Base-by-base conservation (phyloP, 1,140 invertebrate species). In the Aphaenogaster floridana region DNA sequence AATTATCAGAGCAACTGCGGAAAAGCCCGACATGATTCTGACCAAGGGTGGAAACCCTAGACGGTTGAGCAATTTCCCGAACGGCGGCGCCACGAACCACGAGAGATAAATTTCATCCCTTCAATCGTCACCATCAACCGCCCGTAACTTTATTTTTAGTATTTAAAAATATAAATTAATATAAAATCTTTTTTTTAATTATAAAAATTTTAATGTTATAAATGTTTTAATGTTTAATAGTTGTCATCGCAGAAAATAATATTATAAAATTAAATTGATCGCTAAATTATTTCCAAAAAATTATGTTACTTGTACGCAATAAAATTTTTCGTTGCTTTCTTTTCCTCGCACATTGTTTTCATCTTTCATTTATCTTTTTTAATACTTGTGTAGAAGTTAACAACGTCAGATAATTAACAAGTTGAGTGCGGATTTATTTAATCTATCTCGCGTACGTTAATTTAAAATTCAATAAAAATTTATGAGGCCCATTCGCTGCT, bases 381-480 rank as follows among this genome's bases (percentile, higher is more conserved):
- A 45, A 71, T 57, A 54, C 0, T 57, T 59, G 11, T 54, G 48
- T 13, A 42, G n/a, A 52, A 68, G 9, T 45, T 57, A 57, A 45
- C 66, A 34, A 80, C 36, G 11, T 0, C 28, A 50, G 42, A 21
- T 52, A 42, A 45, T 61, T 72, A 81, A 36, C 66, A 45, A 57
- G 39, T 13, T 15, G 42, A 50, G 9, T 11, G 34, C 39, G 50
- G 50, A 81, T 81, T 81, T 81, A 57, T 72, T 42, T 81, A 72
- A 57, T 81, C 21, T 36, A 57, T 45, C 59, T n/a, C 34, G 45
- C n/a, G 61, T 72, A 15, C 13, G 66, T 72, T 17, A 81, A 81
- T 81, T 81, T 72, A 72, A 81, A 81, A 81, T 81, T 81, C 66
- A n/a, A 72, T 81, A 81, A 72, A 81, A 81, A 81, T 81, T 81